These are phyloP conservation scores for Chionomys nivalis DNA, from an alignment of 2,113 vertebrate genomes.

Conservation along the genomic window DNA sequence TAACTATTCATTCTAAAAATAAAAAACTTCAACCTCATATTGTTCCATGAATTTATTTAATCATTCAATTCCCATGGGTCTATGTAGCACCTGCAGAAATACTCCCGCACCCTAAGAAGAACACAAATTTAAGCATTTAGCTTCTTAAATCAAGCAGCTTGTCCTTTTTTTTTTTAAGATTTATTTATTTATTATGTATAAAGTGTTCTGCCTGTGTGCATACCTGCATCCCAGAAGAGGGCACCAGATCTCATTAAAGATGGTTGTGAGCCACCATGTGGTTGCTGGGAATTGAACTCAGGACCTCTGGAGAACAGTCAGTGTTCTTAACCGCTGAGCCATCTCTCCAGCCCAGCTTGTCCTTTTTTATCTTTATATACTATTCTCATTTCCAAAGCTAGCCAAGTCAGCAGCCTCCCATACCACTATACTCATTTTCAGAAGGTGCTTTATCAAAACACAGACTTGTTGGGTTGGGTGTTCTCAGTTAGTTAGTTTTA, in stretches of 20 bases:
- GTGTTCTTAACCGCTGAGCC: no score
- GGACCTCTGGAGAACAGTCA: no score
- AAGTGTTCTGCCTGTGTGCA: no score
- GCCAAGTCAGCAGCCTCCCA: neutral
- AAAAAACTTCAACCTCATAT: neutral
- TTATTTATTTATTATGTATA: no score
- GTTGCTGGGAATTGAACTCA: no score
- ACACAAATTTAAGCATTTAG: neutral
- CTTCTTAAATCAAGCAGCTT: neutral
- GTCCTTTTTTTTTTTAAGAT: no score
- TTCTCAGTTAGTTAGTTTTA: neutral
- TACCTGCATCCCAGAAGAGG: no score
- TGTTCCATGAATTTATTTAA: neutral
- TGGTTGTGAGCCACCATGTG: no score
- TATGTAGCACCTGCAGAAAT: neutral
- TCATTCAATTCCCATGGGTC: accelerated
- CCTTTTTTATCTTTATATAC: neutral
- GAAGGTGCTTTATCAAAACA: neutral
- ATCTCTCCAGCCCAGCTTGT: no score
- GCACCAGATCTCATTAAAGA: no score
- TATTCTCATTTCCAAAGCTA: neutral
- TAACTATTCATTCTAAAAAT: neutral
- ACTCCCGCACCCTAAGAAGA: neutral
- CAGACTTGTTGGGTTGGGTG: neutral
- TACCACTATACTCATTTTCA: neutral